These are phyloP conservation scores for Acipenser oxyrinchus DNA, from an alignment of 2,797 vertebrate species.

Conservation along the genomic window DNA sequence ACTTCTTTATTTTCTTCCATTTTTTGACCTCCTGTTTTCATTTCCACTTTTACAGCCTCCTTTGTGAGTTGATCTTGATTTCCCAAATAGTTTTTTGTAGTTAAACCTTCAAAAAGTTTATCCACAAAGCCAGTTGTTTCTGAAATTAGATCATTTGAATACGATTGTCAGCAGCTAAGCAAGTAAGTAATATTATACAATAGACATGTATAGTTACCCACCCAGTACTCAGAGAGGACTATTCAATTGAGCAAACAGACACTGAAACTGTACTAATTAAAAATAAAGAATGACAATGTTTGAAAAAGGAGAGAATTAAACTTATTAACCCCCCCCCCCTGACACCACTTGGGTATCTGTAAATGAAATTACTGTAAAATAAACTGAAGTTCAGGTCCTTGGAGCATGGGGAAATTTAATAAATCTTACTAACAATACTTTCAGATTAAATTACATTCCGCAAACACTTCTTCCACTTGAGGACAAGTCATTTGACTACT, in stretches of 20 bases:
- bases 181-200: not conserved
- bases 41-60: slow-evolving; percentile 75
- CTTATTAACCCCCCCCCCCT: not conserved
- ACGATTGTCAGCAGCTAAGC: not conserved
- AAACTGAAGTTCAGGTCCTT: too few relatives aligned
- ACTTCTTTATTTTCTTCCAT: slow-evolving; percentile 75
- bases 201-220: too few relatives aligned
- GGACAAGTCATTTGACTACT: too few relatives aligned
- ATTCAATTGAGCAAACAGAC: too few relatives aligned
- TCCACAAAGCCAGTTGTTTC: slow-evolving; percentile 96
- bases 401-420: too few relatives aligned
- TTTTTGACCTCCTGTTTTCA: slow-evolving; percentile 63
- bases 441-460: too few relatives aligned
- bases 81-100: slow-evolving; percentile 84
- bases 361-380: too few relatives aligned
- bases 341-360: not conserved
- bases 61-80: slow-evolving; percentile 58
- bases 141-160: slow-evolving; percentile 45
- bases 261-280: not conserved
- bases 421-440: too few relatives aligned
- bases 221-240: too few relatives aligned
- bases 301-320: not conserved
- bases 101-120: slow-evolving; percentile 94
- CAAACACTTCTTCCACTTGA: too few relatives aligned
- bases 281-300: not conserved